Percentiles rank a stretch among this genome's conserved stretches.
Evolutionary conservation across 2,113 vertebrate genomes (phyloP).

Genomic region (Chionis minor): DNA sequence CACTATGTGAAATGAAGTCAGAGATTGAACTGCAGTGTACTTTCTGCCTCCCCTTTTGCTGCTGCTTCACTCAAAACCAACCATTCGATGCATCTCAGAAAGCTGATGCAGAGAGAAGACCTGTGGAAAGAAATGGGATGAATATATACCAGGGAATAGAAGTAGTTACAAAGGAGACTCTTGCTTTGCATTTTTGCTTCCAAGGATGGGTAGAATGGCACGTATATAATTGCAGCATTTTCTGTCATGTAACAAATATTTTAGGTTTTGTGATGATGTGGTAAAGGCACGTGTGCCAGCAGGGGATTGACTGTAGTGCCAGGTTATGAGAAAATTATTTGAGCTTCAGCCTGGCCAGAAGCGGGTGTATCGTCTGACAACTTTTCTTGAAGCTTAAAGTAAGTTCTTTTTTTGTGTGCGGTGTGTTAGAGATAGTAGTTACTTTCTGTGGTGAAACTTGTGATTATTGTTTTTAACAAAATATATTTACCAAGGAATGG

Average conservation of each 20-base stretch:
- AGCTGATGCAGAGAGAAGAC: background rate
- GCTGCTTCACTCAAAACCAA: background rate
- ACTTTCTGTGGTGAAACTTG: background rate
- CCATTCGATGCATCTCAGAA: background rate
- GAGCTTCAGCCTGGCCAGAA: background rate
- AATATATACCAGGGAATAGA: background rate
- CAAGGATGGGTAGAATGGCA: background rate
- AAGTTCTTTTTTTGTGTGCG: background rate
- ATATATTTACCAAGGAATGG: background rate
- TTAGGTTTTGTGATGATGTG: background rate
- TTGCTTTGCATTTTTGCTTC: background rate
- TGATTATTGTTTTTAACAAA: background rate
- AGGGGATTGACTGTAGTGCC: background rate
- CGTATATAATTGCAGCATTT: background rate
- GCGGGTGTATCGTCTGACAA: background rate
- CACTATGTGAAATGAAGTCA: background rate
- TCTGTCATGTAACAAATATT: conserved; percentile 19
- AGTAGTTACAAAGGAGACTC: background rate
- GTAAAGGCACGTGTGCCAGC: background rate
- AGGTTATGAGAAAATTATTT: background rate
- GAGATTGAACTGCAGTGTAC: background rate
- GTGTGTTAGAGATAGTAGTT: background rate
- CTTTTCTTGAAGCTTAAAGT: background rate
- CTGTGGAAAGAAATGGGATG: background rate
- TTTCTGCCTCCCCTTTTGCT: background rate